Base-by-base conservation (phyloP, 2,113 vertebrate species). In the Ornithorhynchus anatinus region DNA sequence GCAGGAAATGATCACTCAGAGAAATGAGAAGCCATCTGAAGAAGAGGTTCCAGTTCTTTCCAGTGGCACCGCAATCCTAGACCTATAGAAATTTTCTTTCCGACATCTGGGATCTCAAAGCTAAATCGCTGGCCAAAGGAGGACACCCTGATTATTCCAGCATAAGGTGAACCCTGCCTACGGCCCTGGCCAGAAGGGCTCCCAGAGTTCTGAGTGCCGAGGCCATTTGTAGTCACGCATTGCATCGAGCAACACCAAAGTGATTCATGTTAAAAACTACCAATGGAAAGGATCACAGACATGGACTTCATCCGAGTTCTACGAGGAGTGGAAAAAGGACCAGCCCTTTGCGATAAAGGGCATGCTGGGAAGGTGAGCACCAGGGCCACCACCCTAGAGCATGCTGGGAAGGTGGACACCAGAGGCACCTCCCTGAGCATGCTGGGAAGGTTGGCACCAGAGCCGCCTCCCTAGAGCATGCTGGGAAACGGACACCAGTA, bases 261-360 rank as follows among this genome's bases (percentile, higher is more conserved):
- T 52, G 71, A 44, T 47, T 78, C 2, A 1, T 56, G 19, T 1
- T 42, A 75, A 57, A 65, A 84, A 75, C 69, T 81, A 77, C 16
- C 76, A 22, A 78, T 77, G 47, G 45, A 72, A 56, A 79, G 68
- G 54, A 48, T 42, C 76, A 56, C 29, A 39, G 70, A 82, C 61
- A 79, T 84, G 25, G 79, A 75, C 44, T 82, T 75, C 85, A 82
- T 74, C 74, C 39, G 78, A 59, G 54, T 81, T 50, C 47, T 29
- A 50, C 13, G 25, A 50, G 25, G 29, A 17, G 47, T 50, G 25
- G 25, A 54, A 68, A 61, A 35, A 58, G 59, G 68, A 66, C n/a
- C 69, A 82, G 83, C 85, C 85, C 85, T 87, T 84, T 58, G 40
- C 61, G 52, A 59, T 45, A 85, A 85, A 88, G 81, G 87, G 50